A percentile compares a stretch with the other conserved stretches of the same genome.
Evolutionary conservation across 1,140 invertebrate species (phyloP).

Genomic region (Lutraria rhynchaena): DNA sequence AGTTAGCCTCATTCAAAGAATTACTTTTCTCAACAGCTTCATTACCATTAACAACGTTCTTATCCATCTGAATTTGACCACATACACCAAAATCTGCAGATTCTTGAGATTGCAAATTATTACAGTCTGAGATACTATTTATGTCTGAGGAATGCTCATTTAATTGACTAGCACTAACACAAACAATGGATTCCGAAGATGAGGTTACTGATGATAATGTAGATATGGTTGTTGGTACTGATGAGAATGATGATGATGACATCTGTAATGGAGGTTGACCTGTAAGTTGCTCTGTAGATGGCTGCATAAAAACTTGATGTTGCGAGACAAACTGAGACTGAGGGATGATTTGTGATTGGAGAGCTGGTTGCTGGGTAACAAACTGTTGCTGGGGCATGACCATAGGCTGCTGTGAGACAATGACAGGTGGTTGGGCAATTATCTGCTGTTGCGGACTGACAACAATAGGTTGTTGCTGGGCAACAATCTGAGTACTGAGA

Average conservation of each 20-base stretch:
- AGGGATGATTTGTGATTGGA: conserved; percentile 31
- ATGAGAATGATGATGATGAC: conserved; percentile 11
- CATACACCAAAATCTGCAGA: conserved; percentile 1
- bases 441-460: conserved; percentile 23
- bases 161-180: conserved; percentile 35
- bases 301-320: conserved; percentile 29
- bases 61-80: background rate
- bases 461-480: conserved; percentile 3
- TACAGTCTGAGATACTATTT: background rate
- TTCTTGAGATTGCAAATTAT: conserved; percentile 26
- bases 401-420: conserved; percentile 30
- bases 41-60: background rate
- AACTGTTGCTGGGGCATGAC: conserved; percentile 26
- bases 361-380: conserved; percentile 35
- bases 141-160: conserved; percentile 11
- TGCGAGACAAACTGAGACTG: conserved; percentile 34
- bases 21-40: background rate
- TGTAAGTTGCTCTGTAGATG: conserved; percentile 22
- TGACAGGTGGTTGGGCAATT: conserved; percentile 9
- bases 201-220: conserved; percentile 8
- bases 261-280: conserved; percentile 37
- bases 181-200: conserved; percentile 8
- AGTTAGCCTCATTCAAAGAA: conserved; percentile 10
- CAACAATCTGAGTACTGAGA: conserved; percentile 34
- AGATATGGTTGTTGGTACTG: conserved; percentile 3